Conservation (phyloP, 2,888 invertebrate species). For the Panopea generosa region DNA sequence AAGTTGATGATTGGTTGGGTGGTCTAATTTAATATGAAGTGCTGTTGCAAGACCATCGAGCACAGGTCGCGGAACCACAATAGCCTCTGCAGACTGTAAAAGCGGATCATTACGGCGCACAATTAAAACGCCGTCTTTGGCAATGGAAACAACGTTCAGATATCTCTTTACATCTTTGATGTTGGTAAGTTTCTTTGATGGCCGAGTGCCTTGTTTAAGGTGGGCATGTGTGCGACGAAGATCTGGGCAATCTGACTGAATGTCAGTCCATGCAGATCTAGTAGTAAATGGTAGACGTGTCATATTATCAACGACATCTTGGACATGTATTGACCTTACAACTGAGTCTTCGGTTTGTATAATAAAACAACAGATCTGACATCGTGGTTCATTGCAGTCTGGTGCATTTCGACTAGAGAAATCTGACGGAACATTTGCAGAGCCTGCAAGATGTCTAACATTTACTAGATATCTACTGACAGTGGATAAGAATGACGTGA, state of each 20-base stretch:
- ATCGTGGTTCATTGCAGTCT: constrained; percentile 48
- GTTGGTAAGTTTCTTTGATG: too few species aligned
- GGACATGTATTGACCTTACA: too few species aligned
- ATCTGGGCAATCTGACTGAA: too few species aligned
- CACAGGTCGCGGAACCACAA: constrained; percentile 58
- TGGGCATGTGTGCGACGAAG: constrained; percentile 62
- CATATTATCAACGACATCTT: constrained; percentile 16
- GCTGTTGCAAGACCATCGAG: too few species aligned
- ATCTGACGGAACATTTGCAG: constrained; percentile 46
- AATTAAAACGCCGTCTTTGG: too few species aligned
- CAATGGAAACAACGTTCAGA: too few species aligned
- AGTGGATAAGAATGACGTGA: constrained; percentile 56
- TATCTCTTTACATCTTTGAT: too few species aligned
- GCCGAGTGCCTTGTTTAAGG: too few species aligned
- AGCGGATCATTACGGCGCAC: too few species aligned
- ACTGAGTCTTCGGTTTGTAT: constrained; percentile 57
- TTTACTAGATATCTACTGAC: constrained; percentile 47
- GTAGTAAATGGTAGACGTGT: constrained; percentile 53
- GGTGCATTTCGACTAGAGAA: constrained; percentile 58
- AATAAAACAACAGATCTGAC: constrained; percentile 61
- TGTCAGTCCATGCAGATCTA: constrained; percentile 55
- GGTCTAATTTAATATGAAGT: too few species aligned
- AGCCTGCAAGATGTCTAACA: constrained; percentile 26
- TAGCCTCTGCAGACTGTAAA: too few species aligned
- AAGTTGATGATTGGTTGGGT: too few species aligned